These are phyloP conservation scores for Chaetops frenatus DNA, from an alignment of 2,113 vertebrate genomes.

Conservation along the genomic window DNA sequence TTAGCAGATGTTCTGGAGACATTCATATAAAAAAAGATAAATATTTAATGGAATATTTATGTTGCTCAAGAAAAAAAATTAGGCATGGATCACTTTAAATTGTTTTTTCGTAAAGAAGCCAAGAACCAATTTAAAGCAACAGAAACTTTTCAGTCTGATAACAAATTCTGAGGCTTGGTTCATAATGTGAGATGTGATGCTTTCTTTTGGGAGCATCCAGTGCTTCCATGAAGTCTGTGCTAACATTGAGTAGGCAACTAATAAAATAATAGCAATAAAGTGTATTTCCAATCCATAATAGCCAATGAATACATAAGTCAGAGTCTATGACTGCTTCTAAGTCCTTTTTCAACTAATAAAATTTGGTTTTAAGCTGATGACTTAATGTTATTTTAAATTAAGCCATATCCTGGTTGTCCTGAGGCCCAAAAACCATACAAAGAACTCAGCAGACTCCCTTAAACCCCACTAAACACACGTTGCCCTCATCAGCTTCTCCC, in stretches of 20 bases:
- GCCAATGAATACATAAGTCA: background rate
- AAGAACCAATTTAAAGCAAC: background rate
- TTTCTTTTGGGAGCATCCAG: background rate
- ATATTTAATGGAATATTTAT: conserved; percentile 4
- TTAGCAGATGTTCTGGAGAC: background rate
- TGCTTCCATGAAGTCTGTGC: background rate
- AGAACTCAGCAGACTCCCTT: background rate
- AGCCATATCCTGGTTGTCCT: background rate
- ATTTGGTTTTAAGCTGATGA: background rate
- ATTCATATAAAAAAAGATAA: background rate
- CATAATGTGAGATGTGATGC: background rate
- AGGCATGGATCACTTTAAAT: background rate
- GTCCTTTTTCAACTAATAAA: background rate
- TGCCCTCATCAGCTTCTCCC: background rate
- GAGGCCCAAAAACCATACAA: background rate
- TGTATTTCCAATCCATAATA: background rate
- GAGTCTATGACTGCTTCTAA: background rate
- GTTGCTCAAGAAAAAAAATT: background rate
- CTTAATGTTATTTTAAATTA: background rate
- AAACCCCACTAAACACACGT: background rate
- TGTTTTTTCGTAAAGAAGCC: background rate
- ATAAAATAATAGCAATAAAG: background rate
- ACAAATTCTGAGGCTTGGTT: background rate
- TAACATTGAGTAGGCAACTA: background rate
- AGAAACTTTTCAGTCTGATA: background rate